These are phyloP conservation scores for Epsilonema sp. DNA, from an alignment of 2,888 invertebrate genomes.

Conservation along the genomic window DNA sequence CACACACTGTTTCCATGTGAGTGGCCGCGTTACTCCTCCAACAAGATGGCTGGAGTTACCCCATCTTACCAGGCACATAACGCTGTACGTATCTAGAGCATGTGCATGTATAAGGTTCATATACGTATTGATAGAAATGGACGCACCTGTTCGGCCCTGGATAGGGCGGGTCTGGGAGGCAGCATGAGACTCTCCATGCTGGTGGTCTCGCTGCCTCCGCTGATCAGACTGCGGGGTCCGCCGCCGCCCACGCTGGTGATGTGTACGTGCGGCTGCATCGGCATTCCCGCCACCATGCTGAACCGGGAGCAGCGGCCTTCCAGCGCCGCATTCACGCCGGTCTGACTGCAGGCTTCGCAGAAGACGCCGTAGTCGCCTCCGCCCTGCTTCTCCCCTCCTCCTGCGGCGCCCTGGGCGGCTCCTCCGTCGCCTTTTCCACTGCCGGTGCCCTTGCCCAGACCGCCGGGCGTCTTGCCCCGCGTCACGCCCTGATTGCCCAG, in stretches of 20 bases:
- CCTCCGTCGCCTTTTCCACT: neutral
- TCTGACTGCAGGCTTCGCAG: constrained; percentile 3
- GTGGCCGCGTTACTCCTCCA: too few species aligned
- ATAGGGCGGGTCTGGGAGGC: neutral
- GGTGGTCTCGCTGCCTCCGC: neutral
- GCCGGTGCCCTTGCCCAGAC: neutral
- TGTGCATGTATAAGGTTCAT: too few species aligned
- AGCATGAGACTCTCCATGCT: neutral
- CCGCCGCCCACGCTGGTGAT: too few species aligned
- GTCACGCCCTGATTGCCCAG: neutral
- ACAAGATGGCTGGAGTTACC: too few species aligned
- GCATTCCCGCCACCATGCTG: neutral
- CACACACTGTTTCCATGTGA: too few species aligned
- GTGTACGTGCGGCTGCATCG: neutral
- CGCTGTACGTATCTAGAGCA: too few species aligned
- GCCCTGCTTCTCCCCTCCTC: neutral
- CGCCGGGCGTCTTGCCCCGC: neutral
- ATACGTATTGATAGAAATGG: too few species aligned
- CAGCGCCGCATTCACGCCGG: neutral
- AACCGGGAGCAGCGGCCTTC: neutral
- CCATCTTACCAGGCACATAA: too few species aligned
- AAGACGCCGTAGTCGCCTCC: constrained; percentile 1
- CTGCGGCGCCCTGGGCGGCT: too few species aligned
- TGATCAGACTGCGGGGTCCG: neutral
- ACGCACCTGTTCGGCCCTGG: too few species aligned